phyloP scores from a whole-genome alignment of 1,140 invertebrate species.

The Drosophila paulistorum region DNA sequence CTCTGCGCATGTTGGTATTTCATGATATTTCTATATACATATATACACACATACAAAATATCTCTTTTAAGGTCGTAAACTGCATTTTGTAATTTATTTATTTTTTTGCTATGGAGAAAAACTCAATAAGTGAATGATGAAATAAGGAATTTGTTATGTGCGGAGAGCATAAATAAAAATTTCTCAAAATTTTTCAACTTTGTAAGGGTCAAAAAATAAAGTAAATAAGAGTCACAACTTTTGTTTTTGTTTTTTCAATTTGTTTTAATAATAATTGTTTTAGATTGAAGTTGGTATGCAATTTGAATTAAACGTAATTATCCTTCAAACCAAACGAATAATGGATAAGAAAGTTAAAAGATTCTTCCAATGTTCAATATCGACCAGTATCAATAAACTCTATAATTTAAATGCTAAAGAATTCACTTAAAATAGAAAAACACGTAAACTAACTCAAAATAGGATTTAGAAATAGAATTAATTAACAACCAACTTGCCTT shows the following conservation, averaged over 20 bases:
- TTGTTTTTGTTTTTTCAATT: no score
- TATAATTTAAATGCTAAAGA: not conserved
- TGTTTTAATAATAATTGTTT: no score
- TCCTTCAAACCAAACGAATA: no score
- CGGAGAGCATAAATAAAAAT: slow-evolving; percentile 17
- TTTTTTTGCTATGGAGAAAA: slow-evolving; percentile 11
- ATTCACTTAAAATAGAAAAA: not conserved
- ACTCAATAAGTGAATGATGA: slow-evolving; percentile 5
- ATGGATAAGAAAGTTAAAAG: no score
- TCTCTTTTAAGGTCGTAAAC: no score
- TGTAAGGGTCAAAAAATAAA: not conserved
- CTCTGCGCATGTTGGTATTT: slow-evolving; percentile 68
- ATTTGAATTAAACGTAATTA: no score
- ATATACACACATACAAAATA: not conserved
- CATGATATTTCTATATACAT: slow-evolving; percentile 28
- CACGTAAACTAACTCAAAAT: no score
- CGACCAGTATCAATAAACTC: no score
- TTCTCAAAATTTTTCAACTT: not conserved
- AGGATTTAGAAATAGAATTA: not conserved
- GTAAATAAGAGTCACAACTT: not conserved
- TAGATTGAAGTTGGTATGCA: no score
- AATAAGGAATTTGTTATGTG: slow-evolving; percentile 25
- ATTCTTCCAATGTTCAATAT: no score
- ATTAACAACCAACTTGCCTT: not conserved
- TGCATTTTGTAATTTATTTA: slow-evolving; percentile 53